Evolutionary conservation across 2,888 invertebrate genomes (phyloP), one percentile per base, ranked within the genome.

Genomic region (Lysandra coridon): DNA sequence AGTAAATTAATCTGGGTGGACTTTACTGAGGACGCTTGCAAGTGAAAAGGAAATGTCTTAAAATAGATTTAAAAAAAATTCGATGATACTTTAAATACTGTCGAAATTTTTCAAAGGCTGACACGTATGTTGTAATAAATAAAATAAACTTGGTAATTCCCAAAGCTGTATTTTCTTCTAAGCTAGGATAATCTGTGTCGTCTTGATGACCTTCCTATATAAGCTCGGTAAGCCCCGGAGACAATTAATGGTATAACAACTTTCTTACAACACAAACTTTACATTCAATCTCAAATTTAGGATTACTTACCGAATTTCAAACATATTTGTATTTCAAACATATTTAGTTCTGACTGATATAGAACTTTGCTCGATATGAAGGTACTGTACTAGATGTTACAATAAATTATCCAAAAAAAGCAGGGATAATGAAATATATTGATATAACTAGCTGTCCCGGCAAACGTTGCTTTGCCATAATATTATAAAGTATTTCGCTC

Each of bases 21-120:
- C 7, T 79, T 79, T 60, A 73, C 73, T 37, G 60, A 78, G 6
- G 73, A 78, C 23, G 57, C 78, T 53, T 78, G 78, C 53, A 73
- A 30, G 14, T 76, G 40, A 44, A 6, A 23, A 23, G 40, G 14
- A 14, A 74, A 33, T n/a, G 17, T 57, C 57, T 57, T 57, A 14
- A 53, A 53, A 53, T 53, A 53, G 53, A 53, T 53, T 3, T 12
- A 49, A 49, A 14, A 14, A 14, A 14, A 14, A 3, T 53, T 12
- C 53, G 53, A 14, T 12, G 3, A 53, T 4, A 14, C 14, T 49
- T 12, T 49, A 53, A 53, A 14, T 14, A 14, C 40, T 44, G 40
- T 5, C 40, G 40, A 44, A 44, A 44, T 7, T 44, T 44, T 44
- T 40, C 6, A 7, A 44, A 44, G 7, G 1, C 44, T 44, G 44